Conservation (phyloP, 2,797 vertebrate genomes). For the Danio aesculapii region DNA sequence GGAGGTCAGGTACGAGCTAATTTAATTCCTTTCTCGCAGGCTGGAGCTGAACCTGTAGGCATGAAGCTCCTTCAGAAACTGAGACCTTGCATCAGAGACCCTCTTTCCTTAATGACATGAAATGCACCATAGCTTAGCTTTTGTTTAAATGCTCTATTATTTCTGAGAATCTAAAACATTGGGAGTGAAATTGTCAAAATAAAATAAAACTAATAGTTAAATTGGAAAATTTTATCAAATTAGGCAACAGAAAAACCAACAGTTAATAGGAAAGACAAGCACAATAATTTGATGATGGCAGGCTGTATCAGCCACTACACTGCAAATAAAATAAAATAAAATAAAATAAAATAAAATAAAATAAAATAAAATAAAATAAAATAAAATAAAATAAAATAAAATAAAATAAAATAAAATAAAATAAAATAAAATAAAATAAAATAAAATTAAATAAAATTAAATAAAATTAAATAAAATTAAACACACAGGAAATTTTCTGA, state of each 20-base stretch:
- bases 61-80: background rate
- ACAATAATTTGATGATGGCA: slow-evolving; percentile 38
- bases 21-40: slow-evolving; percentile 22
- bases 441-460: too few species aligned
- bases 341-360: too few species aligned
- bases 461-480: too few species aligned
- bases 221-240: slow-evolving; percentile 1
- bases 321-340: background rate
- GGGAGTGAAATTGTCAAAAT: slow-evolving; percentile 15
- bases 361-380: too few species aligned
- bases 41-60: slow-evolving; percentile 14
- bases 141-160: slow-evolving; percentile 24
- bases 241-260: slow-evolving; percentile 40
- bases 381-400: too few species aligned
- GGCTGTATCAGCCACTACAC: slow-evolving; percentile 9
- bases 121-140: slow-evolving; percentile 31
- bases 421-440: too few species aligned
- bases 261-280: slow-evolving; percentile 21
- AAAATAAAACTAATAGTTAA: slow-evolving; percentile 47
- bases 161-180: slow-evolving; percentile 23
- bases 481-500: too few species aligned
- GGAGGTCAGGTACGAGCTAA: slow-evolving; percentile 30
- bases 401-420: too few species aligned
- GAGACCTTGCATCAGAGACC: slow-evolving; percentile 11
- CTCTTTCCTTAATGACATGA: slow-evolving; percentile 9